Base-by-base conservation (phyloP, 2,797 vertebrate species). In the Poeciliopsis paucimaculata region DNA sequence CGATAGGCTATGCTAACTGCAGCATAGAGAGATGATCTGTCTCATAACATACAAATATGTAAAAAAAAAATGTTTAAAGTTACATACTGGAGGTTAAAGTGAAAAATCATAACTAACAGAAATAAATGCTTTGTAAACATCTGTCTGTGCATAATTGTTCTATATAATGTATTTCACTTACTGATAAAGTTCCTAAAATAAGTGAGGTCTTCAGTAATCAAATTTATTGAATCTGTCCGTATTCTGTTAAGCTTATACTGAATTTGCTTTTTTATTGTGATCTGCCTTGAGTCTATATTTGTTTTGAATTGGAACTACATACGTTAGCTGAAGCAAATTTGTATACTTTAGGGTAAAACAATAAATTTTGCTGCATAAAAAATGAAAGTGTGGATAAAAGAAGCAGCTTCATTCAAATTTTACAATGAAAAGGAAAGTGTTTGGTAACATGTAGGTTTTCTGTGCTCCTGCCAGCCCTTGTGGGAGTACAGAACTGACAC, bases 401-500 rank as follows among this genome's bases (percentile, higher is more conserved):
- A 53, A 10, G 49, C 66, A 71, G 70, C 36, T 11, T 74, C 18
- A 53, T 46, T 13, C 16, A 18, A 34, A 70, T 66, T 71, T 2
- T 49, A 64, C 20, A 41, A 23, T 23, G 45, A 49, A 36, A 71
- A 55, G 62, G 72, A 28, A 60, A 34, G 57, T 49, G 10, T 73
- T 70, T 62, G 71, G 31, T 81, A 49, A 46, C 55, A 31, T 72
- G 28, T 47, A n/a, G 60, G 18, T 13, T 70, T 73, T 5, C 41
- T 31, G 64, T 60, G 26, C 72, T 43, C 36, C 68, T 76, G 57
- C 60, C 49, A 49, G 71, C 71, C 31, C 36, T 73, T 57, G 34
- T 77, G 72, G 47, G 39, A 68, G n/a, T 31, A 20, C 34, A 49
- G 46, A 41, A 72, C 43, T 47, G 73, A 57, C 70, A 72, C 43